These are phyloP conservation scores for Alfaro cultratus DNA, from an alignment of 2,797 vertebrate species.

Conservation along the genomic window DNA sequence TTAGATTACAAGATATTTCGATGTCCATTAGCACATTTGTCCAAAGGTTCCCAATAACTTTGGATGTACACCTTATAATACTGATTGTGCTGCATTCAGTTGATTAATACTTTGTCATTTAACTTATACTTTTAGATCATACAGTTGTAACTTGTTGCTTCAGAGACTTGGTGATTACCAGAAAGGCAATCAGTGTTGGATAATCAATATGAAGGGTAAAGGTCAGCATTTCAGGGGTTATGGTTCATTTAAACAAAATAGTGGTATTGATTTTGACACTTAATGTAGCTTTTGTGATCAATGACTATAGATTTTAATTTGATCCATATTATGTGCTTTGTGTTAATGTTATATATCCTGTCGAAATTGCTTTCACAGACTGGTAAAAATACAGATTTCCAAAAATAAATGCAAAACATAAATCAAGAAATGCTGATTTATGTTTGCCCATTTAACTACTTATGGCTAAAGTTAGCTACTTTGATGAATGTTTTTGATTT, in stretches of 20 bases:
- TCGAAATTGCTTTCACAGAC: slow-evolving; percentile 1
- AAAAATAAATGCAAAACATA: neutral
- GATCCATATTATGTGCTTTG: neutral
- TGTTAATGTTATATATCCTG: neutral
- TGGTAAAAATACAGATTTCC: neutral
- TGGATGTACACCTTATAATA: slow-evolving; percentile 1
- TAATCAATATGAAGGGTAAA: slow-evolving; percentile 18
- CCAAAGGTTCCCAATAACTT: slow-evolving; percentile 12
- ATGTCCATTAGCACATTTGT: neutral
- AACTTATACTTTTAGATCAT: slow-evolving; percentile 13
- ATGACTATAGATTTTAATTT: slow-evolving; percentile 24
- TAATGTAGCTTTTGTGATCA: slow-evolving; percentile 19
- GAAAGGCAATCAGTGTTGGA: slow-evolving; percentile 8
- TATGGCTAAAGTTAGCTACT: too few species aligned
- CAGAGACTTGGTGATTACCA: slow-evolving; percentile 24
- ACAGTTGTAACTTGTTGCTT: slow-evolving; percentile 11
- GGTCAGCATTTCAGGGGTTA: slow-evolving; percentile 3
- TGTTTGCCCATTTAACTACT: too few species aligned
- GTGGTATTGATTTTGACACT: slow-evolving; percentile 36
- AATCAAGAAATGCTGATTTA: too few species aligned
- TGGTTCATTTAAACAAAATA: slow-evolving; percentile 5
- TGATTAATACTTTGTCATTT: slow-evolving; percentile 19
- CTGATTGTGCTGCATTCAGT: slow-evolving; percentile 27
- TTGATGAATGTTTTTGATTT: too few species aligned
- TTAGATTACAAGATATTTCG: neutral